phyloP scores from a whole-genome alignment of 2,113 vertebrate species.

The Pteronura brasiliensis region DNA sequence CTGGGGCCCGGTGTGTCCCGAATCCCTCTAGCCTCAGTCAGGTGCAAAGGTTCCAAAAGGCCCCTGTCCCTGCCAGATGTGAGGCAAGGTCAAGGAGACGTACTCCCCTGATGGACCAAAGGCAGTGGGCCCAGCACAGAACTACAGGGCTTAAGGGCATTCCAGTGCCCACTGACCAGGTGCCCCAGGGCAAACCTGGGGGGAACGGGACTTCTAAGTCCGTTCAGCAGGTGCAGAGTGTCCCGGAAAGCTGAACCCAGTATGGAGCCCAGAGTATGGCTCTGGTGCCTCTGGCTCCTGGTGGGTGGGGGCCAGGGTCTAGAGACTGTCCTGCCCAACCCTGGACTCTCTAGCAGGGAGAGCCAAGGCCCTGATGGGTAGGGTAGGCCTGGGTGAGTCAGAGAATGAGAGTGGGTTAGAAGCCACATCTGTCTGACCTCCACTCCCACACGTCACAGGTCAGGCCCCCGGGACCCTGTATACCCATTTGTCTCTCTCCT shows the following conservation, averaged over 20 bases:
- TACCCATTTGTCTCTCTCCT: fast-evolving
- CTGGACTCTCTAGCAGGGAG: neutral
- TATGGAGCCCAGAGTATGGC: too few species aligned
- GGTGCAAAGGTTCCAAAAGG: neutral
- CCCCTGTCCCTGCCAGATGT: neutral
- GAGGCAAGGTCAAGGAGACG: neutral
- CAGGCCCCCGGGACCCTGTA: neutral
- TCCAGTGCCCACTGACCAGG: neutral
- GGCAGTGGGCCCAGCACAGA: neutral
- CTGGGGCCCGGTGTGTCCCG: neutral
- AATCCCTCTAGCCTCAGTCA: neutral
- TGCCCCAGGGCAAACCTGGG: neutral
- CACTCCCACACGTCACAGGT: fast-evolving
- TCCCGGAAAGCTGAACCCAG: neutral
- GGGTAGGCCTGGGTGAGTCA: neutral
- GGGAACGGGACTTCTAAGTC: neutral
- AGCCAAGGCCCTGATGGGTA: fast-evolving
- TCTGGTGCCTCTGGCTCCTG: neutral
- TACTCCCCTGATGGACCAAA: neutral
- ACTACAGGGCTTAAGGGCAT: neutral
- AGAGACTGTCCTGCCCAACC: neutral
- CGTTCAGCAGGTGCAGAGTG: neutral
- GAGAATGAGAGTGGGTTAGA: neutral
- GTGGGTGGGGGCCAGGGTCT: too few species aligned
- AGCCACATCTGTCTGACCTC: neutral